These are phyloP conservation scores for Patella vulgata DNA, from an alignment of 1,140 invertebrate species.

Conservation along the genomic window DNA sequence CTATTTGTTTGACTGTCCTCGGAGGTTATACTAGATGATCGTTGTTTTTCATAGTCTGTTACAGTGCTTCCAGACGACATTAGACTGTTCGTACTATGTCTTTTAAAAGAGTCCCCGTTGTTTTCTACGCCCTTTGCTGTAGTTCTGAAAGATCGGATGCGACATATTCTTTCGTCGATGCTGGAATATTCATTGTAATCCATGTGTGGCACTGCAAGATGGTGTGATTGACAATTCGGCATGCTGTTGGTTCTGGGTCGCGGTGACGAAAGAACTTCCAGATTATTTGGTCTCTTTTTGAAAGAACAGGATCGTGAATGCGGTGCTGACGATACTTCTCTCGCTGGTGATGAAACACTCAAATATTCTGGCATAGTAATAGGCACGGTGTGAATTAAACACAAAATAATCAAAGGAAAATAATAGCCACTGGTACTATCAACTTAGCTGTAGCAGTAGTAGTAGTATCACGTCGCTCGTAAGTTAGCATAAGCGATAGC, in stretches of 20 bases:
- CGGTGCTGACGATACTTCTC: slow-evolving; percentile 10
- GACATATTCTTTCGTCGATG: slow-evolving; percentile 71
- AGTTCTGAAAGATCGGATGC: slow-evolving; percentile 87
- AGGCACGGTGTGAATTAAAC: too few relatives aligned
- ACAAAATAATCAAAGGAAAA: too few relatives aligned
- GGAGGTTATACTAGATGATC: slow-evolving; percentile 11
- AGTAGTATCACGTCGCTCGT: too few relatives aligned
- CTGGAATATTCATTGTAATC: not conserved
- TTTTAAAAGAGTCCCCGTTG: slow-evolving; percentile 87
- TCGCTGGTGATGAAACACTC: too few relatives aligned
- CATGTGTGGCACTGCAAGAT: slow-evolving; percentile 25
- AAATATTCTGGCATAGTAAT: too few relatives aligned
- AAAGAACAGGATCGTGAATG: slow-evolving; percentile 17
- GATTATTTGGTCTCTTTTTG: slow-evolving; percentile 7
- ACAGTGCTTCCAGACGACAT: slow-evolving; percentile 74
- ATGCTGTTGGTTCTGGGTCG: slow-evolving; percentile 39
- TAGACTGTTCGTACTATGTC: slow-evolving; percentile 73
- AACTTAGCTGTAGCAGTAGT: too few relatives aligned
- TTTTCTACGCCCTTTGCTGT: slow-evolving; percentile 91
- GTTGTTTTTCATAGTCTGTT: slow-evolving; percentile 20
- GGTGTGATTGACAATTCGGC: slow-evolving; percentile 32
- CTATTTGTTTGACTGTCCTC: not conserved
- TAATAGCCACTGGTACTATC: too few relatives aligned
- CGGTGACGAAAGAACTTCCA: not conserved
- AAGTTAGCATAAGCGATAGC: too few relatives aligned